Base-by-base conservation (phyloP, 1,140 invertebrate species). In the Brachionus rotundiformis region DNA sequence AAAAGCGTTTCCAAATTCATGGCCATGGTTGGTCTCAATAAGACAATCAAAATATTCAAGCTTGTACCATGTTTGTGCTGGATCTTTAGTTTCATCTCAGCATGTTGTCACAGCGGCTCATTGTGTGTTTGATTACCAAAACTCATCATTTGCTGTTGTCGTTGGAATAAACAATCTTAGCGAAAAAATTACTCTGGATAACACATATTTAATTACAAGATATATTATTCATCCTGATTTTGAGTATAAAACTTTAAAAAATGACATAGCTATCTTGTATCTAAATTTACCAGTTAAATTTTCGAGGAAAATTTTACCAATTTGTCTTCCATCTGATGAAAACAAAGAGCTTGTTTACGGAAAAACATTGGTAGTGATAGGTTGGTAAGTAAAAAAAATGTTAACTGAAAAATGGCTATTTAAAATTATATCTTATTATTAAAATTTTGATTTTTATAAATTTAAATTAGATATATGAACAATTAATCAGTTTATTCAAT, bases 51-150 rank as follows among this genome's bases (percentile, higher is more conserved):
- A 68, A 68, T 36, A 68, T 36, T 33, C 27, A 19, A 16, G 19
- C 4, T 36, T 33, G 1, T 68, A 68, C 36, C 63, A 68, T 36
- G 16, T 33, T 68, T 77, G 73, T 59, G 73, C 44, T 4, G 73
- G 73, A 7, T 54, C 73, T 25, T 47, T 77, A 6, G 49, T 77
- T 33, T 59, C 41, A 25, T 25, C 36, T 2, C 23, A 77, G 7
- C 33, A 54, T 49, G 73, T 77, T 33, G 6, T 77, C 3, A 77
- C 73, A 1, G 73, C 73, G 8, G 73, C 73, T 11, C 73, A 77
- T 54, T 77, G 73, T 77, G 19, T 77, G 1, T 27, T 10, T 5
- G 73, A 33, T 10, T 23, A n/a, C 10, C n/a, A 47, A 59, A 49
- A 77, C 27, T 33, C 16, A 11, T 7, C 41, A 27, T 54, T 47